These are phyloP conservation scores for Hydractinia echinata DNA, from an alignment of 30 jellyfish, hydroid and myxozoan genomes.

Conservation along the genomic window DNA sequence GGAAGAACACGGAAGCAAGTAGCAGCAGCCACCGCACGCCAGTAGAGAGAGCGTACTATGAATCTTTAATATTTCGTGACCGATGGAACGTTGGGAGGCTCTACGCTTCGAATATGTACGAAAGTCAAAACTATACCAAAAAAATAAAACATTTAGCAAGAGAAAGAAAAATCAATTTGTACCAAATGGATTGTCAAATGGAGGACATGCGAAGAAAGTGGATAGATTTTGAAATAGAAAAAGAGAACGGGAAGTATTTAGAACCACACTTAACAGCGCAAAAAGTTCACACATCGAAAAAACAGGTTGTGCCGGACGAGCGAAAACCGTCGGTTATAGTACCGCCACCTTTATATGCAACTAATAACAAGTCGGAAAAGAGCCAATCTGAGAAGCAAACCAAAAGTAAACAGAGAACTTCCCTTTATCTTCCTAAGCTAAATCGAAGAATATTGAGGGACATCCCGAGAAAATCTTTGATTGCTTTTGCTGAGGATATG, in stretches of 20 bases:
- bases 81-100: conserved; percentile 32
- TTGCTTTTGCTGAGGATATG: too few species aligned
- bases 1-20: too few species aligned
- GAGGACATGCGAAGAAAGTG: neutral
- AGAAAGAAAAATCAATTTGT: neutral
- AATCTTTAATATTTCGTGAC: conserved; percentile 11
- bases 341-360: conserved; percentile 3
- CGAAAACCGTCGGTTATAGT: neutral
- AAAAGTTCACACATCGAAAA: neutral
- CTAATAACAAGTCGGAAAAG: neutral
- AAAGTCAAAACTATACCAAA: conserved; percentile 13
- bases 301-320: neutral
- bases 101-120: conserved; percentile 19
- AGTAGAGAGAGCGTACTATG: conserved; percentile 24
- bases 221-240: neutral
- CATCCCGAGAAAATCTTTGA: neutral
- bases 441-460: neutral
- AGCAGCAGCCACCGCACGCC: neutral
- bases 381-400: neutral
- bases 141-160: conserved; percentile 18
- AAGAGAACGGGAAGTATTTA: neutral
- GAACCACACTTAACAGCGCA: neutral
- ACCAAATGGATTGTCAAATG: neutral
- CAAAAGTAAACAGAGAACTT: neutral
- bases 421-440: conserved; percentile 18